Evolutionary conservation across 2,888 invertebrate genomes (phyloP), one percentile per base, ranked within the genome.

Genomic region (Drosophila setosimentum): DNA sequence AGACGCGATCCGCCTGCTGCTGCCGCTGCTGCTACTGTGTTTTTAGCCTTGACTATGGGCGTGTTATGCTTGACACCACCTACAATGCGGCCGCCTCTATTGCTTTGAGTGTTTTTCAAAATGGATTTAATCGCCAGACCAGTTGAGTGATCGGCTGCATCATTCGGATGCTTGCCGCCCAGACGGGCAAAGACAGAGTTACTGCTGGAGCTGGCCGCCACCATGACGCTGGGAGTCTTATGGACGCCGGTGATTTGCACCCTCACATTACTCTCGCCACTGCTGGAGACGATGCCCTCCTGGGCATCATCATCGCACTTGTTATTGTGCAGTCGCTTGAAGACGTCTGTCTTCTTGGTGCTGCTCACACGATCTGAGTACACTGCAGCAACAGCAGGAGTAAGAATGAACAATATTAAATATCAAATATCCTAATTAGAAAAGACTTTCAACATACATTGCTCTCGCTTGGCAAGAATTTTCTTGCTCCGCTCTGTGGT

Each of bases 401-500:
- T 24, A 48, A 7, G 32, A 18, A 2, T 45, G 16, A 21, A 16
- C 45, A 8, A 45, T 45, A 45, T 8, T n/a, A 40, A 13, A 35
- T 45, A n/a, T 29, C 10, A 6, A 24, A 16, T 8, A 2, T 2
- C 1, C 2, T 8, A 45, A 45, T 16, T 18, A 11, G 13, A 27
- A 24, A n/a, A 35, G 7, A 11, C 24, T 45, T 49, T n/a, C n/a
- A 27, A 60, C 91, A 80, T 87, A 93, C 93, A 78, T 70, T 91
- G 84, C 10, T 92, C 93, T 42, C 92, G 89, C 70, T 93, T 93
- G 10, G 92, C 93, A 29, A 93, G 70, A 42, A 94, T 93, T 76
- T 94, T 93, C 76, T 94, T 94, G 77, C 94, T 94, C 58, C 94
- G 93, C 42, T 93, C 93, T 1, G 94, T 94, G 10, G 93, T 93